Evolutionary conservation across 2,888 invertebrate species (phyloP).

Genomic region (Physocephala rufipes): DNA sequence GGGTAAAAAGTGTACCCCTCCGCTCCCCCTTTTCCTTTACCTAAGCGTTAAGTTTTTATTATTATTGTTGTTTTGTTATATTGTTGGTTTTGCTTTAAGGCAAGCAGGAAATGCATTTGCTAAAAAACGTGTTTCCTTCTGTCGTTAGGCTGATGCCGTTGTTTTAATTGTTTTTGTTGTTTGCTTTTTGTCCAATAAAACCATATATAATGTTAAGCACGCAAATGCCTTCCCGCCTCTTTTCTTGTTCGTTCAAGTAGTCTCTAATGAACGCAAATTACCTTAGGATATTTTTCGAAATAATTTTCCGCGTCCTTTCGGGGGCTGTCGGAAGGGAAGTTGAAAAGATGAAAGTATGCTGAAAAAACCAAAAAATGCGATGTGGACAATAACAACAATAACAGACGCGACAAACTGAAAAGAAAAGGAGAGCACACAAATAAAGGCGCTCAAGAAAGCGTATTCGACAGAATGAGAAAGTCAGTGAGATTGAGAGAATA

Average conservation of each 20-base stretch:
- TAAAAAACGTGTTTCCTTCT: not conserved
- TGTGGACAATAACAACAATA: no score
- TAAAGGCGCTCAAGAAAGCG: not conserved
- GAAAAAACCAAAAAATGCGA: not conserved
- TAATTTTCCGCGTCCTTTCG: constrained; percentile 49
- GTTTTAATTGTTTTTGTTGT: not conserved
- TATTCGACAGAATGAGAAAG: not conserved
- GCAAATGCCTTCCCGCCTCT: not conserved
- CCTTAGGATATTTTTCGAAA: constrained; percentile 64
- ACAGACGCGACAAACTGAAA: no score
- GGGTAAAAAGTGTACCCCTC: not conserved
- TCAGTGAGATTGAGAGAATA: not conserved
- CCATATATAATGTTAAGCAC: not conserved
- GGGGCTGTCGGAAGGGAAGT: not conserved
- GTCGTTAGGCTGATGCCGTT: not conserved
- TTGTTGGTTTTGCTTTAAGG: not conserved
- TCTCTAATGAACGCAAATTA: constrained; percentile 68
- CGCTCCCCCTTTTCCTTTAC: not conserved
- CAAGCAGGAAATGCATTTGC: no score
- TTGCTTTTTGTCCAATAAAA: not conserved
- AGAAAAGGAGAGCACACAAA: constrained; percentile 6
- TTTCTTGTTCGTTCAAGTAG: constrained; percentile 50
- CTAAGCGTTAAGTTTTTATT: not conserved
- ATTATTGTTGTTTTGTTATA: not conserved
- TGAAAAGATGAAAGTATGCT: not conserved